Evolutionary conservation across 2,888 invertebrate species (phyloP).

Genomic region (Eudasyphora cyanicolor): DNA sequence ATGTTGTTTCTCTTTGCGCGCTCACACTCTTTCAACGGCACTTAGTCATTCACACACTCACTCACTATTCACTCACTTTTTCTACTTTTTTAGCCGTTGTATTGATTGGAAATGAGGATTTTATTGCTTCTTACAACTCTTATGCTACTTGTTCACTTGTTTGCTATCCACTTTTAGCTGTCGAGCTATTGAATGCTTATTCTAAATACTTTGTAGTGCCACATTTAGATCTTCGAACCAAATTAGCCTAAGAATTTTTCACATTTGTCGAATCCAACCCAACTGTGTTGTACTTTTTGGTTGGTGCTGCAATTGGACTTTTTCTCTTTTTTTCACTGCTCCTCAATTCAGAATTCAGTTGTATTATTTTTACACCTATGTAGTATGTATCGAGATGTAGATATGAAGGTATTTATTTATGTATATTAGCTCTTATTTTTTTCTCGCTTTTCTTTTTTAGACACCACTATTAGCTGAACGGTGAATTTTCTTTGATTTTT

Average conservation of each 20-base stretch:
- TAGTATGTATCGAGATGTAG: background rate
- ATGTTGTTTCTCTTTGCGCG: background rate
- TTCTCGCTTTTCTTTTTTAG: background rate
- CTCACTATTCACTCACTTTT: slow-evolving; percentile 40
- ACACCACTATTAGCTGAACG: background rate
- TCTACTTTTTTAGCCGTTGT: slow-evolving; percentile 40
- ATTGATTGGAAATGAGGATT: slow-evolving; percentile 52
- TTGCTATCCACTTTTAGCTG: slow-evolving; percentile 60
- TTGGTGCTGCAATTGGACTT: slow-evolving; percentile 39
- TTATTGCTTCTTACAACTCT: slow-evolving; percentile 36
- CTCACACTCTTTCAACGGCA: slow-evolving; percentile 39
- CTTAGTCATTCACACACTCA: slow-evolving; percentile 56
- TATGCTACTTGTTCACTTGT: slow-evolving; percentile 42
- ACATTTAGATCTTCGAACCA: slow-evolving; percentile 59
- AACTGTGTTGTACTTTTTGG: slow-evolving; percentile 53
- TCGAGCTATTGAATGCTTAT: slow-evolving; percentile 43
- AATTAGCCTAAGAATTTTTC: slow-evolving; percentile 67
- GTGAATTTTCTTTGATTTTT: slow-evolving; percentile 45
- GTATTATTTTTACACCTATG: slow-evolving; percentile 45
- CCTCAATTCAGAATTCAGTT: slow-evolving; percentile 54
- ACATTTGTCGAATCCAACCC: slow-evolving; percentile 58
- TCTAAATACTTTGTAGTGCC: too few relatives aligned
- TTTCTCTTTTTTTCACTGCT: slow-evolving; percentile 55
- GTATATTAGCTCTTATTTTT: slow-evolving; percentile 15
- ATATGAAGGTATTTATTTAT: background rate